Evolutionary conservation across 2,797 vertebrate species (phyloP), one percentile per base, ranked within the genome.

Genomic region (Platalea minor): DNA sequence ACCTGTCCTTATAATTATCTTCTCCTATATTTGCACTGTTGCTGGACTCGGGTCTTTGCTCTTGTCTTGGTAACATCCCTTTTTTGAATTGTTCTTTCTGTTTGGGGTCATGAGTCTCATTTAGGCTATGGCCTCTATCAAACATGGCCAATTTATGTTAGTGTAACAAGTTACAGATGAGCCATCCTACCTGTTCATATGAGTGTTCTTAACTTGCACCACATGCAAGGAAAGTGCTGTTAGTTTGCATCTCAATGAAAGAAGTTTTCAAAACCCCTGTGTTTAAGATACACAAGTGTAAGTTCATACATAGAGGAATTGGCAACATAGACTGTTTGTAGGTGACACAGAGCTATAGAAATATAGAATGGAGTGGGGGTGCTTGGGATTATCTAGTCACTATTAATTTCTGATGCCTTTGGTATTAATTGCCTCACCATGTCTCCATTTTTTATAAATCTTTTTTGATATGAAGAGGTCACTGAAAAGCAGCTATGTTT

Each of bases 111-210:
- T 7, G n/a, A 50, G 33, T 15, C 46, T 68, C 16, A 11, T 35
- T 67, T 39, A 78, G 21, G 7, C 69, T 35, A 1, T 29, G 48
- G 54, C 28, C 48, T 72, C 16, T 54, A 53, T 53, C 61, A 75
- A 48, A 41, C 37, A 31, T 1, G 0, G 50, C 7, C 0, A 0
- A 31, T 67, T 57, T 57, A 24, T 33, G 29, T 26, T 20, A 64
- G 25, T 2, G 1, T 46, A 74, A n/a, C 15, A 46, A 76, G 46
- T 33, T 57, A 33, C n/a, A 82, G 54, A 19, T 57, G 53, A 57
- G 17, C 45, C 28, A 20, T 37, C 17, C 23, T 61, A 21, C 53
- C 37, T 56, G 13, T 31, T 73, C 0, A 0, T 59, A 18, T 54
- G 39, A 19, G 21, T 45, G 45, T 59, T 89, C 39, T 64, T 69